phyloP scores from a whole-genome alignment of 2,888 invertebrate species.

The Tyria jacobaeae region DNA sequence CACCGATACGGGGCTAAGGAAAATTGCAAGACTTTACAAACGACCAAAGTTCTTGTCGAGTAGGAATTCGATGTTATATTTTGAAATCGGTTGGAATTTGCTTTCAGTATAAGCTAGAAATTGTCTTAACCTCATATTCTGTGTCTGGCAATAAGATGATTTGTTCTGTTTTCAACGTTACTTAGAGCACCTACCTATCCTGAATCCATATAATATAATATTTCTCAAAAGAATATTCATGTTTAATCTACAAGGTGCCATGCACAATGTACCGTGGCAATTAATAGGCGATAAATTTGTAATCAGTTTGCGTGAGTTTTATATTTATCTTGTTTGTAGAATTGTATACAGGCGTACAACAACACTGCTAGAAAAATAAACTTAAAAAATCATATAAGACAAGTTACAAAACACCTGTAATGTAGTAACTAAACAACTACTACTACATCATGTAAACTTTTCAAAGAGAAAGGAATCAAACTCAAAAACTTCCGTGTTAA shows the following conservation, averaged over 20 bases:
- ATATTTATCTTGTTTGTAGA: not conserved
- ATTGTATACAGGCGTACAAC: not conserved
- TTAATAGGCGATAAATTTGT: no score
- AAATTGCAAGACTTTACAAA: conserved; percentile 66
- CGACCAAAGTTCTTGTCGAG: conserved; percentile 42
- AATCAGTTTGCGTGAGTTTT: conserved; percentile 19
- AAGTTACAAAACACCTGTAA: no score
- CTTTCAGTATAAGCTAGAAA: conserved; percentile 20
- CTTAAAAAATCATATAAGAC: not conserved
- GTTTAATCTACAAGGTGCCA: conserved; percentile 39
- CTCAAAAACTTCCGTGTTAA: conserved; percentile 37
- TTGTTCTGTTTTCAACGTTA: not conserved
- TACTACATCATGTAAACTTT: conserved; percentile 24
- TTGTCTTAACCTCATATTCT: not conserved
- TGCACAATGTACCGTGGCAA: no score
- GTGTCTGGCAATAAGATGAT: not conserved
- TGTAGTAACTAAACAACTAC: conserved; percentile 21
- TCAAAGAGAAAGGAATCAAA: conserved; percentile 41
- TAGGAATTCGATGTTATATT: conserved; percentile 26
- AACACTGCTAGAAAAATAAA: conserved; percentile 22
- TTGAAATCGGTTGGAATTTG: conserved; percentile 27
- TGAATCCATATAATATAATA: no score
- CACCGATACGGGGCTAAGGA: conserved; percentile 67
- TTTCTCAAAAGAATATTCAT: no score
- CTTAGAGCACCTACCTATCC: no score